Evolutionary conservation across 2,888 invertebrate genomes (phyloP).

Genomic region (Phlogophora meticulosa): DNA sequence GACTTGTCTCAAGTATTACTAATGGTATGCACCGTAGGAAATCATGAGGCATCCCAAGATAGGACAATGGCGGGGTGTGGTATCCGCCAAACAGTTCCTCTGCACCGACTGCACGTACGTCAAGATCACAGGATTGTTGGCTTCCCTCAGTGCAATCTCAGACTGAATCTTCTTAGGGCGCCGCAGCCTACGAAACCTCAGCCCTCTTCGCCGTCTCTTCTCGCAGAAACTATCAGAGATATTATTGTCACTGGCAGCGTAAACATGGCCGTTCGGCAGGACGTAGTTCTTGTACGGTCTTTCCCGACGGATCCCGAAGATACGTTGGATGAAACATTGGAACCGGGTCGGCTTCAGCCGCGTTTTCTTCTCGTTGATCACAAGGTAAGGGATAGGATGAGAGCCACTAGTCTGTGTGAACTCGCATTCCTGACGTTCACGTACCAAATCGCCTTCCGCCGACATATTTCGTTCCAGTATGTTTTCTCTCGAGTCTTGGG

Average conservation of each 20-base stretch:
- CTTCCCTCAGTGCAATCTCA: conserved; percentile 74
- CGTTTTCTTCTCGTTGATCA: conserved; percentile 67
- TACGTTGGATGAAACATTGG: conserved; percentile 81
- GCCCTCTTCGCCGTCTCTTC: conserved; percentile 70
- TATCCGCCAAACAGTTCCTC: conserved; percentile 80
- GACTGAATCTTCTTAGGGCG: conserved; percentile 80
- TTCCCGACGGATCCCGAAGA: conserved; percentile 79
- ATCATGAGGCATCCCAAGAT: conserved; percentile 82
- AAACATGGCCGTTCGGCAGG: conserved; percentile 70
- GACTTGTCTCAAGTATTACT: no score
- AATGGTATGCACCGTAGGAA: conserved; percentile 76
- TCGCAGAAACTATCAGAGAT: conserved; percentile 72
- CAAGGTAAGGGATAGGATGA: conserved; percentile 67
- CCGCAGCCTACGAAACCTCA: conserved; percentile 78
- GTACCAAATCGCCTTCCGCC: conserved; percentile 29
- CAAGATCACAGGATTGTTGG: conserved; percentile 77
- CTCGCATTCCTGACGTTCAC: conserved; percentile 65
- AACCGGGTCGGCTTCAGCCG: conserved; percentile 78
- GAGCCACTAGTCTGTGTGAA: conserved; percentile 62
- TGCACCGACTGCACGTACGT: conserved; percentile 83
- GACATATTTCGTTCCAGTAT: conserved; percentile 11
- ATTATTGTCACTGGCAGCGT: conserved; percentile 82
- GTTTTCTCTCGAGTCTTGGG: conserved; percentile 45
- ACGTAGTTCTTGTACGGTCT: conserved; percentile 64
- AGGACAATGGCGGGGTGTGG: conserved; percentile 83